Evolutionary conservation across 2,888 invertebrate genomes (phyloP), one percentile per base, ranked within the genome.

Genomic region (Cyclophora albipunctata): DNA sequence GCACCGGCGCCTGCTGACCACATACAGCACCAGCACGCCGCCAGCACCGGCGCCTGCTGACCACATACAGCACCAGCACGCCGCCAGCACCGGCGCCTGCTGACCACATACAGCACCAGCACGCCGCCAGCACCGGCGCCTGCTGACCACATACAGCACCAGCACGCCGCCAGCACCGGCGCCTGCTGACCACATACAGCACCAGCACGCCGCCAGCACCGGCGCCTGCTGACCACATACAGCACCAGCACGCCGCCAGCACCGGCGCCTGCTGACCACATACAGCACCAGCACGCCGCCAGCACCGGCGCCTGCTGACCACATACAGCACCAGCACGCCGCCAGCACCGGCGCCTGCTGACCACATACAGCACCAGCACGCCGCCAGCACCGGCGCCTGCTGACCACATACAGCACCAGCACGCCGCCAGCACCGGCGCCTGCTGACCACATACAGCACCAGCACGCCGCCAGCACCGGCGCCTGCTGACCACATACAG

Each of bases 61-160:
- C 37, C 86, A 86, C 55, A 79, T 86, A 0, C 71, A 74, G 48
- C 59, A 63, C 0, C 71, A 71, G 5, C 84, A 83, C 49, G 79
- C 37, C 37, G 37, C 37, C 37, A 37, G 5, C 37, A 37, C 37
- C 37, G 37, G 37, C 4, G 37, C 4, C 37, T 37, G 37, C 37
- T 37, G 37, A 37, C 37, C 86, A 86, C 55, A 79, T 86, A 0
- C 71, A 74, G 48, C 59, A 63, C 0, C 71, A 71, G 5, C 84
- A 83, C 49, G 79, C 37, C 37, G 37, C 37, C 37, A 37, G 5
- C 37, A 37, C 37, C 37, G 37, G 37, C 4, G 37, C 4, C 37
- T 37, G 37, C 37, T 37, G 37, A 37, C 37, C 86, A 86, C 55
- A 79, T 86, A 0, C 71, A 74, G 48, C 59, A 63, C 0, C 71